Conservation (phyloP, 2,113 vertebrate genomes). For the Ptychochromis oligacanthus region DNA sequence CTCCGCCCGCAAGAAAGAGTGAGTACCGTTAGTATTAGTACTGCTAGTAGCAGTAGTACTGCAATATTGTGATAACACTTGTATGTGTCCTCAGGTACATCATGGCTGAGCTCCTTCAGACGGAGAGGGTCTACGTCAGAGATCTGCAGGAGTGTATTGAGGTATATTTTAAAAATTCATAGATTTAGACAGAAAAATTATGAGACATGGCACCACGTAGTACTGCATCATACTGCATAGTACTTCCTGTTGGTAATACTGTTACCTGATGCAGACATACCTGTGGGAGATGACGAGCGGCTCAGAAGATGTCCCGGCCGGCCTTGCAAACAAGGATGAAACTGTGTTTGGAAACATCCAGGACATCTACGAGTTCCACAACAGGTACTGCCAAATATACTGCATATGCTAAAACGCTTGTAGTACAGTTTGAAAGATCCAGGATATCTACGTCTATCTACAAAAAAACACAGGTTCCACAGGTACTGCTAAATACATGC, state of each 20-base stretch:
- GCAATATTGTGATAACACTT: neutral
- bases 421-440: too few species aligned
- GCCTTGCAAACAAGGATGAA: slow-evolving; percentile 94
- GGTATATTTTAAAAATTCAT: slow-evolving; percentile 71
- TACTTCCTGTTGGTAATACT: neutral
- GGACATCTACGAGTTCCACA: slow-evolving; percentile 99
- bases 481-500: slow-evolving; percentile 80
- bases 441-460: too few species aligned
- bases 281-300: slow-evolving; percentile 99
- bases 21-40: slow-evolving; percentile 59
- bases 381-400: slow-evolving; percentile 84
- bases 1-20: slow-evolving; percentile 97
- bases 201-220: neutral
- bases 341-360: slow-evolving; percentile 98
- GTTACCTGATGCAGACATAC: slow-evolving; percentile 85
- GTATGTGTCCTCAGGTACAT: slow-evolving; percentile 86
- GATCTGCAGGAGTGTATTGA: slow-evolving; percentile 97
- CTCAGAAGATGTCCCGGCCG: slow-evolving; percentile 92
- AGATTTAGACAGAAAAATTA: neutral
- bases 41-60: neutral
- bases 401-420: too few species aligned
- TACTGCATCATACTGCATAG: neutral
- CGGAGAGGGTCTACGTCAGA: slow-evolving; percentile 95
- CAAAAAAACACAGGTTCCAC: slow-evolving; percentile 95
- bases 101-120: slow-evolving; percentile 98